phyloP scores from a whole-genome alignment of 1,140 invertebrate species.

The Pogonognathellus flavescens region DNA sequence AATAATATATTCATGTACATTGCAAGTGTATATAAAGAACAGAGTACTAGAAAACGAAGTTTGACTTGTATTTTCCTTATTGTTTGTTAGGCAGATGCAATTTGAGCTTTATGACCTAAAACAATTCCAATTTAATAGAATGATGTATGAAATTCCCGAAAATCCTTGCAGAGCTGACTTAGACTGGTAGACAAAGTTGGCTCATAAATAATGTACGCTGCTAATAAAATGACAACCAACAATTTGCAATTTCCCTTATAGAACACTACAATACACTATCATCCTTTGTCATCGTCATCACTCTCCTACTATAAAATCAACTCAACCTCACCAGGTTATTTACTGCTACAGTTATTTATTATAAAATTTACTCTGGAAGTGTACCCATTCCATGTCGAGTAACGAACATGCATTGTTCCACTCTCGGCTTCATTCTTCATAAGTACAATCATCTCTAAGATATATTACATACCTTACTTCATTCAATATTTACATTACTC shows the following conservation, averaged over 20 bases:
- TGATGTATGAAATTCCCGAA: constrained; percentile 41
- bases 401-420: not conserved
- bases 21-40: not conserved
- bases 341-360: not conserved
- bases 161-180: constrained; percentile 22
- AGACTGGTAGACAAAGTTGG: not conserved
- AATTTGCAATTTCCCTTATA: constrained; percentile 43
- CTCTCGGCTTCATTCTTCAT: too few relatives aligned
- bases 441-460: not conserved
- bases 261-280: constrained; percentile 10
- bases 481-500: not conserved
- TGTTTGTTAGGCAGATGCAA: constrained; percentile 24
- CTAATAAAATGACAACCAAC: constrained; percentile 49
- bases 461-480: constrained; percentile 11
- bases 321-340: not conserved
- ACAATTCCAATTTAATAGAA: constrained; percentile 50
- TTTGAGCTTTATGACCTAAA: constrained; percentile 49
- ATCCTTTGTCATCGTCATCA: constrained; percentile 14
- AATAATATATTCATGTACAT: too few relatives aligned
- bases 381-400: not conserved
- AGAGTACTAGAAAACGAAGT: not conserved
- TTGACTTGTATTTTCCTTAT: not conserved
- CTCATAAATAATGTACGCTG: constrained; percentile 43
- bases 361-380: not conserved
- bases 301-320: not conserved